These are phyloP conservation scores for Triplophysa tibetana DNA, from an alignment of 2,113 vertebrate genomes.

Conservation along the genomic window DNA sequence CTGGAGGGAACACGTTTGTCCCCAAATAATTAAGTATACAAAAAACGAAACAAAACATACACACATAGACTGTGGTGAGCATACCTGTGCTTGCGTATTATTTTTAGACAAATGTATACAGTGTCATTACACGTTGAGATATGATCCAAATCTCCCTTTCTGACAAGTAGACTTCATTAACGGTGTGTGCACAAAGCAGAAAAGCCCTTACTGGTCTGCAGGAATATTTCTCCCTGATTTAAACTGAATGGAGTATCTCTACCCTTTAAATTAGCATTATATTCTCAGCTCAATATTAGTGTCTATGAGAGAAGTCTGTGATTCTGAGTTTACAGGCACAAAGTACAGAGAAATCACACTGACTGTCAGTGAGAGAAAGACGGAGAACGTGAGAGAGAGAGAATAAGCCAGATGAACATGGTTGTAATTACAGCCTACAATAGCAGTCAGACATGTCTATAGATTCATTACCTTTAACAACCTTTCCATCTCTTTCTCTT, in stretches of 20 bases:
- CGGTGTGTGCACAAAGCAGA: slow-evolving; percentile 39
- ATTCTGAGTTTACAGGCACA: slow-evolving; percentile 20
- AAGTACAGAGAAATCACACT: slow-evolving; percentile 31
- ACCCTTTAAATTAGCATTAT: slow-evolving; percentile 55
- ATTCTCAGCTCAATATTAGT: slow-evolving; percentile 54
- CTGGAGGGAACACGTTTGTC: too few relatives aligned
- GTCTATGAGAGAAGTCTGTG: slow-evolving; percentile 35
- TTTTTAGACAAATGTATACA: slow-evolving; percentile 32
- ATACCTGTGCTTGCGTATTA: too few relatives aligned
- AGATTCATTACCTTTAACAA: slow-evolving; percentile 80
- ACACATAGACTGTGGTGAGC: too few relatives aligned
- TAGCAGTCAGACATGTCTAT: slow-evolving; percentile 76
- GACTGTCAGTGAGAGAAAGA: slow-evolving; percentile 36
- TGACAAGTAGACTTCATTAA: slow-evolving; percentile 49
- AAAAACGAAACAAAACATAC: too few relatives aligned
- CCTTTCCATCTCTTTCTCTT: slow-evolving; percentile 69
- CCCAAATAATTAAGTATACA: too few relatives aligned
- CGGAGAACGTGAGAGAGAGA: slow-evolving; percentile 32
- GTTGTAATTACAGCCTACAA: slow-evolving; percentile 54
- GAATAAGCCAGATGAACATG: slow-evolving; percentile 44
- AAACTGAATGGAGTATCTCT: slow-evolving; percentile 46
- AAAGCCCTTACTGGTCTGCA: slow-evolving; percentile 46
- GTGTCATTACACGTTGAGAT: slow-evolving; percentile 45
- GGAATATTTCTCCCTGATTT: slow-evolving; percentile 51
- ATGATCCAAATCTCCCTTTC: slow-evolving; percentile 50